Base-by-base conservation (phyloP, 2,888 invertebrate genomes). In the Brenthis daphne region DNA sequence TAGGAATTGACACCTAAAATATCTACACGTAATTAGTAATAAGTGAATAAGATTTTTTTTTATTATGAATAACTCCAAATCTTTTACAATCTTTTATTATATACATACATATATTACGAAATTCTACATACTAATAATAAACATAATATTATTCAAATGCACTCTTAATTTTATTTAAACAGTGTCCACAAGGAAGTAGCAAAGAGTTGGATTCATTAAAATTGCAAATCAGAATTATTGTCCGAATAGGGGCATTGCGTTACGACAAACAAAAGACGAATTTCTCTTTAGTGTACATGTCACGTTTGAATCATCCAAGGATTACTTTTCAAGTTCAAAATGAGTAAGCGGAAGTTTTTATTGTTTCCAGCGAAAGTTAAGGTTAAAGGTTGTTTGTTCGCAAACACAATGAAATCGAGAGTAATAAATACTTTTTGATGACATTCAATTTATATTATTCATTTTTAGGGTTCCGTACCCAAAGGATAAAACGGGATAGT, bases 341-440 rank as follows among this genome's bases (percentile, higher is more conserved):
- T 90, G 90, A 88, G 82, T 76, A 73, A 65, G 84, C 87, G 82
- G 79, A 85, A 81, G 71, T 79, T 75, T 76, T 54, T 55, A 79
- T 85, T 85, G 82, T 86, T 79, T 74, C 64, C 79, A 84, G 89
- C 78, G 90, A 90, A 90, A 90, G 90, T 83, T 64, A 76, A 81
- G 86, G 89, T 86, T 80, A 80, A 75, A 83, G 85, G 87, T 85
- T 79, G 78, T 71, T 71, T 74, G 24, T 55, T 33, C 37, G 37
- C 55, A 78, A 77, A 76, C 43, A 74, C 67, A 67, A 71, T 63
- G 66, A 75, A 75, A 77, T 68, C 75, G 77, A 78, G 73, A 73
- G 65, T 74, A 64, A 64, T 64, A 70, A 68, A 70, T 72, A 71
- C 61, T 63, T 61, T n/a, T 20, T 65, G 47, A 43, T 43, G 37